phyloP scores from a whole-genome alignment of 30 jellyfish, hydroid and myxozoan species.

The Mastigias papua region DNA sequence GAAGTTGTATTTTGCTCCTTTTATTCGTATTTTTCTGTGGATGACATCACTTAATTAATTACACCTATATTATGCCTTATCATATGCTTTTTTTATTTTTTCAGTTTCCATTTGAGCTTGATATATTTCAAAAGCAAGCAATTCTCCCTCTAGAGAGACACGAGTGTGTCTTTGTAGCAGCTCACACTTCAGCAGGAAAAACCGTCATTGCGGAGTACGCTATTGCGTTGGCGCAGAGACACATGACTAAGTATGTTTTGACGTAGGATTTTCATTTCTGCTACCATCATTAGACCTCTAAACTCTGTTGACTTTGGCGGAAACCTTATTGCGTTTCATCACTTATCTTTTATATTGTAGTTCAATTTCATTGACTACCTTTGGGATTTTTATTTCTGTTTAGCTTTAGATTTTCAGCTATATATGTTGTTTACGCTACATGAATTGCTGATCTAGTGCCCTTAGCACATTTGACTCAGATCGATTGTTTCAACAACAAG shows the following conservation, averaged over 20 bases:
- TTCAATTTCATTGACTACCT: no score
- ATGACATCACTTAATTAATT: no score
- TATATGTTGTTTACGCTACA: no score
- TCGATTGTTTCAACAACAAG: no score
- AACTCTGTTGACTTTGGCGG: no score
- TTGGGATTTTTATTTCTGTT: no score
- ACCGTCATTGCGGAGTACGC: constrained; percentile 99
- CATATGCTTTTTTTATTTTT: background rate
- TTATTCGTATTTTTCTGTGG: background rate
- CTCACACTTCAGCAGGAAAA: constrained; percentile 99
- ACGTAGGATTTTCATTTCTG: background rate
- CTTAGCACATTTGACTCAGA: no score
- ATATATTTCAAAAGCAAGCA: constrained; percentile 97
- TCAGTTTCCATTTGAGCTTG: constrained; percentile 98
- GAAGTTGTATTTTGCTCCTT: background rate
- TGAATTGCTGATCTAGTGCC: no score
- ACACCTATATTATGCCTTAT: no score
- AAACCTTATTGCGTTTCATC: no score
- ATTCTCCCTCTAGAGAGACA: constrained; percentile 93
- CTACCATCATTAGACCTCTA: background rate
- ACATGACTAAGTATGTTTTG: constrained; percentile 92
- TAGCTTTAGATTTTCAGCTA: no score
- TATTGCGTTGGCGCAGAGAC: constrained; percentile 97
- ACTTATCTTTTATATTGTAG: no score
- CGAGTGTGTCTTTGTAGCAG: constrained; percentile 98